These are phyloP conservation scores for Oscheius sp. DNA, from an alignment of 2,888 invertebrate genomes.

Conservation along the genomic window DNA sequence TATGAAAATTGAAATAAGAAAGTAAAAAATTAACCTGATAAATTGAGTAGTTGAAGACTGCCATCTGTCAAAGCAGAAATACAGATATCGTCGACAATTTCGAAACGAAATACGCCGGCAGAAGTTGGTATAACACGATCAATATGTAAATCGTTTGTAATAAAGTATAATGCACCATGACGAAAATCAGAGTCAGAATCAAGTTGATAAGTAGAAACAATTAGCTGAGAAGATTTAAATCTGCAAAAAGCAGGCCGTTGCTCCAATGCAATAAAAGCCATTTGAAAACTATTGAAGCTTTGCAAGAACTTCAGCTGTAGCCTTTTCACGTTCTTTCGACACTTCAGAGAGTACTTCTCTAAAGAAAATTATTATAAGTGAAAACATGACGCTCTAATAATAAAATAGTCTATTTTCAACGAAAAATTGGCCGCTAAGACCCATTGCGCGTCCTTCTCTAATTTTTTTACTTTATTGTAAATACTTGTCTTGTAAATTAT, in stretches of 20 bases:
- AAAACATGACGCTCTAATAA: slow-evolving; percentile 4
- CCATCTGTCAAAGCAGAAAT: slow-evolving; percentile 50
- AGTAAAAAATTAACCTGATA: slow-evolving; percentile 21
- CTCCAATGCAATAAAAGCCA: slow-evolving; percentile 31
- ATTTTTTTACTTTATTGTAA: too few species aligned
- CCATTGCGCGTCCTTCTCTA: too few species aligned
- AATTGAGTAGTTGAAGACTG: slow-evolving; percentile 13
- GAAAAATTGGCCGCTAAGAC: not conserved
- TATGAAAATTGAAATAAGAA: not conserved
- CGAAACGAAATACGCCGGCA: slow-evolving; percentile 56
- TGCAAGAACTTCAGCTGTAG: slow-evolving; percentile 18
- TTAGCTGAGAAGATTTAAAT: slow-evolving; percentile 27
- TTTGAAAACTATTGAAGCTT: slow-evolving; percentile 13
- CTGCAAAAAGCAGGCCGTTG: slow-evolving; percentile 53
- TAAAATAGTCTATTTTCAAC: not conserved
- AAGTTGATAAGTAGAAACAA: slow-evolving; percentile 52
- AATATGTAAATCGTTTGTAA: slow-evolving; percentile 4
- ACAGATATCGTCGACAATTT: slow-evolving; percentile 34
- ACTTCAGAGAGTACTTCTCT: slow-evolving; percentile 58
- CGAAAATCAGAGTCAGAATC: slow-evolving; percentile 34
- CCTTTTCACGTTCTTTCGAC: slow-evolving; percentile 40
- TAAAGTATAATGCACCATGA: slow-evolving; percentile 35
- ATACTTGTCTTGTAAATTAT: too few species aligned
- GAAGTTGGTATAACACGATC: slow-evolving; percentile 29
- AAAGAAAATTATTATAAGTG: slow-evolving; percentile 24